phyloP scores from a whole-genome alignment of 2,113 vertebrate genomes.

The Pipa parva region DNA sequence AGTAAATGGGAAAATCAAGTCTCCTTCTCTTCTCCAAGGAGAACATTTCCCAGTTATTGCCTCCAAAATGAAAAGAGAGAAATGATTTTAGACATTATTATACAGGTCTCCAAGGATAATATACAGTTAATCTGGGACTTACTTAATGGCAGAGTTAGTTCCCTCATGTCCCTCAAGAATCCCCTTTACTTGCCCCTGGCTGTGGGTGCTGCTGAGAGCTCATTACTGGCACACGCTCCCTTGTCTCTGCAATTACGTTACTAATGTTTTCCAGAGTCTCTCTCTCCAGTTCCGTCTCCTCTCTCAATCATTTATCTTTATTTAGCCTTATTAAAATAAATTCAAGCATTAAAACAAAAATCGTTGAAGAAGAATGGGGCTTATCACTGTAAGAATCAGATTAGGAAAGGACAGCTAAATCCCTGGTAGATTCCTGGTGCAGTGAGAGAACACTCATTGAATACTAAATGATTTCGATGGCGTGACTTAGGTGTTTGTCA shows the following conservation, averaged over 20 bases:
- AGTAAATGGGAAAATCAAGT: not conserved
- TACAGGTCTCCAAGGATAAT: conserved; percentile 17
- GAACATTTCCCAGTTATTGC: not conserved
- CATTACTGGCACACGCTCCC: conserved; percentile 12
- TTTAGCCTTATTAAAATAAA: not conserved
- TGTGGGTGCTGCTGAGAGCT: conserved; percentile 7
- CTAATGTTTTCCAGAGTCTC: not conserved
- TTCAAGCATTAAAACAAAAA: not conserved
- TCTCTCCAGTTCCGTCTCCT: not conserved
- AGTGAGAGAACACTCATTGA: no score
- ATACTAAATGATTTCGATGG: no score
- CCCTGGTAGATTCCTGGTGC: no score
- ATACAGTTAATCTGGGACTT: conserved; percentile 6
- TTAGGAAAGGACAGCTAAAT: no score
- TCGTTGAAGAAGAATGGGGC: not conserved
- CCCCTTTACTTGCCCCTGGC: conserved; percentile 7
- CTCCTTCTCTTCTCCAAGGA: not conserved
- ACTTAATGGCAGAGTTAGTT: conserved; percentile 17
- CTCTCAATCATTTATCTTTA: not conserved
- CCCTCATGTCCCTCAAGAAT: not conserved
- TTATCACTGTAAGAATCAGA: no score
- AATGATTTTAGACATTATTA: conserved; percentile 16
- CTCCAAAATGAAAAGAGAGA: not conserved
- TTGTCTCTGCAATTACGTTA: not conserved
- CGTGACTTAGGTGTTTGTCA: no score